Evolutionary conservation across 1,140 invertebrate species (phyloP), one percentile per base, ranked within the genome.

Genomic region (Zaprionus kolodkinae): DNA sequence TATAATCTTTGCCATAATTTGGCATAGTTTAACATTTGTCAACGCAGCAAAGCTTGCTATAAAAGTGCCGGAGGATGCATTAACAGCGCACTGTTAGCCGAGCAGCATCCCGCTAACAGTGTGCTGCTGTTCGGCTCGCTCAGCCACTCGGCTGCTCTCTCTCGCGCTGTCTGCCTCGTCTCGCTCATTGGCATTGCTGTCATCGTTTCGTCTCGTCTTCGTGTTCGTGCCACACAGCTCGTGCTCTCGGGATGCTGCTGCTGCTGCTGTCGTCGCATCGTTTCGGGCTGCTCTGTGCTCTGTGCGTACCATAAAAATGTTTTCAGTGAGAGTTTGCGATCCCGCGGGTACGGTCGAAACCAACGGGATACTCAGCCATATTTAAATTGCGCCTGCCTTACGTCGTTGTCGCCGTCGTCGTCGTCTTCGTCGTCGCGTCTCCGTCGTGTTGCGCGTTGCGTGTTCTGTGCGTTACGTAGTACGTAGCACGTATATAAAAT

Each of bases 291-390:
- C 48, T 88, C 86, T 72, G 78, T 72, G 78, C 78, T 77, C 71
- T 69, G 79, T 79, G 81, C 88, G 81, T 89, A 92, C 91, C 91
- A 91, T 91, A 91, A 91, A 92, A 91, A 79, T 91, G 52, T 57
- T 75, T 92, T 88, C 76, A 92, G 91, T 92, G 91, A 92, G 91
- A 92, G 91, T 92, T 92, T 92, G 86, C 91, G 91, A 92, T 92
- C 91, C 91, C 91, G 91, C 91, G 91, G 91, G 91, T 92, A 92
- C 91, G 91, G 91, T 92, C 91, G 91, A 81, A 90, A 86, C 80
- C 81, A 82, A 88, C 91, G 91, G 91, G 88, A 83, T 30, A 2
- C 76, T 65, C 54, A 35, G 52, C 63, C 52, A 25, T 13, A 67
- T 65, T 57, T 43, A 21, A 48, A 67, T 64, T 43, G 17, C 74